Evolutionary conservation across 2,888 invertebrate species (phyloP).

Genomic region (Empis stercorea): DNA sequence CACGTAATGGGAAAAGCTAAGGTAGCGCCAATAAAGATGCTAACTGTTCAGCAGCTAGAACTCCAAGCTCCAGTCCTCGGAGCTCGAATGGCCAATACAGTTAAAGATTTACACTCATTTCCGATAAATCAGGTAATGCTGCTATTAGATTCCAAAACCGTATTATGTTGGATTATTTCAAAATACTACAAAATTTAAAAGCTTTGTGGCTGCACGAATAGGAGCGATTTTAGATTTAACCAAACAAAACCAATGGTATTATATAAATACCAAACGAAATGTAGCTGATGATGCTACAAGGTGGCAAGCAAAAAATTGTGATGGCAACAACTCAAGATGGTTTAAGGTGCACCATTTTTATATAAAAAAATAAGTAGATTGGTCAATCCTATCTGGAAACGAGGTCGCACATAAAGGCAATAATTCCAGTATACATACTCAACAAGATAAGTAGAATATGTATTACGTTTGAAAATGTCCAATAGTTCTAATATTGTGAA

Average conservation of each 20-base stretch:
- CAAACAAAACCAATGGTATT: background rate
- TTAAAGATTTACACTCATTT: slow-evolving; percentile 4
- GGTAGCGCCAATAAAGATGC: slow-evolving; percentile 5
- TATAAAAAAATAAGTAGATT: background rate
- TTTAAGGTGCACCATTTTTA: background rate
- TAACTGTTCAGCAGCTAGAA: slow-evolving; percentile 1
- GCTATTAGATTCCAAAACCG: slow-evolving; percentile 7
- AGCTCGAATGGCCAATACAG: slow-evolving; percentile 1
- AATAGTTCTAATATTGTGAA: too few relatives aligned
- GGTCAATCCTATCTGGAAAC: background rate
- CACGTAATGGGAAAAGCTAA: background rate
- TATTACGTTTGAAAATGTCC: too few relatives aligned
- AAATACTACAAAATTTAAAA: slow-evolving; percentile 1
- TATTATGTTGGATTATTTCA: slow-evolving; percentile 2
- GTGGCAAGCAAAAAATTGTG: background rate
- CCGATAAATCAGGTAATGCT: background rate
- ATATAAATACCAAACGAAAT: slow-evolving; percentile 1
- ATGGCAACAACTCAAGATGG: background rate
- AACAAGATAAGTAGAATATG: too few relatives aligned
- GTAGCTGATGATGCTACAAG: slow-evolving; percentile 7
- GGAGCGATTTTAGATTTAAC: slow-evolving; percentile 2
- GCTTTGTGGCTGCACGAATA: background rate
- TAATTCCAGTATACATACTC: too few relatives aligned
- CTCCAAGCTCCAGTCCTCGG: slow-evolving; percentile 4
- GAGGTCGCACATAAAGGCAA: too few relatives aligned